Percentiles rank a stretch among this genome's conserved stretches.
Evolutionary conservation across 2,113 vertebrate genomes (phyloP).

Genomic region (Pipra filicauda): DNA sequence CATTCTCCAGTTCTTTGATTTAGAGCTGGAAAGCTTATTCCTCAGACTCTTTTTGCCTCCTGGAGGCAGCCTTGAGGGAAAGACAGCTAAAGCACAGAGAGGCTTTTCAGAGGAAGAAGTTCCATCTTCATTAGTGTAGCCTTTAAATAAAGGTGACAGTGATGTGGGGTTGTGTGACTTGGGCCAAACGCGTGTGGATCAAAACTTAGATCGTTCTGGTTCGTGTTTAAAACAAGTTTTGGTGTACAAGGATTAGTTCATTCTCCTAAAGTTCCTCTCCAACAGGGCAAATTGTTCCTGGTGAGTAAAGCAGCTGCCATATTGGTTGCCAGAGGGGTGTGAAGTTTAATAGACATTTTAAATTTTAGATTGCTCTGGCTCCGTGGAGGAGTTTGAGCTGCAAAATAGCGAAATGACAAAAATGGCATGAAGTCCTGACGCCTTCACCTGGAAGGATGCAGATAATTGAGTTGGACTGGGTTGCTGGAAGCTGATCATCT

Average conservation of each 20-base stretch:
- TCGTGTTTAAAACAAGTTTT: not conserved
- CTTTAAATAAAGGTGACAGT: not conserved
- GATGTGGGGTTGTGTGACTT: not conserved
- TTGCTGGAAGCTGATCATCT: conserved; percentile 4
- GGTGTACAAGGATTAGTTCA: not conserved
- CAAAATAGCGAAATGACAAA: not conserved
- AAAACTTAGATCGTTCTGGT: not conserved
- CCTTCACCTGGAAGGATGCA: conserved; percentile 26
- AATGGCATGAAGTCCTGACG: not conserved
- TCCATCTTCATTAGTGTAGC: not conserved
- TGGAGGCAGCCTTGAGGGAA: not conserved
- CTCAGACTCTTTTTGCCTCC: not conserved
- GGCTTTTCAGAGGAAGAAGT: not conserved
- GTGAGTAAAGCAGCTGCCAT: not conserved
- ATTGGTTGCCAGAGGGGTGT: not conserved
- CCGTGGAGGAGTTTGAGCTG: not conserved
- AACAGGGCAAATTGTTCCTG: not conserved
- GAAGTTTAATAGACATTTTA: not conserved
- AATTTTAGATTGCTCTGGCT: not conserved
- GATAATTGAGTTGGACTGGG: conserved; percentile 17
- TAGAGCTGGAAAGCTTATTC: not conserved
- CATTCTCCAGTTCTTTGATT: not conserved
- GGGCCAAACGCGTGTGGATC: not conserved
- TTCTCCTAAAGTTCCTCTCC: not conserved
- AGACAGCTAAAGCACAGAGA: not conserved